Evolutionary conservation across 2,797 vertebrate genomes (phyloP).

Genomic region (Eulemur albifrons): DNA sequence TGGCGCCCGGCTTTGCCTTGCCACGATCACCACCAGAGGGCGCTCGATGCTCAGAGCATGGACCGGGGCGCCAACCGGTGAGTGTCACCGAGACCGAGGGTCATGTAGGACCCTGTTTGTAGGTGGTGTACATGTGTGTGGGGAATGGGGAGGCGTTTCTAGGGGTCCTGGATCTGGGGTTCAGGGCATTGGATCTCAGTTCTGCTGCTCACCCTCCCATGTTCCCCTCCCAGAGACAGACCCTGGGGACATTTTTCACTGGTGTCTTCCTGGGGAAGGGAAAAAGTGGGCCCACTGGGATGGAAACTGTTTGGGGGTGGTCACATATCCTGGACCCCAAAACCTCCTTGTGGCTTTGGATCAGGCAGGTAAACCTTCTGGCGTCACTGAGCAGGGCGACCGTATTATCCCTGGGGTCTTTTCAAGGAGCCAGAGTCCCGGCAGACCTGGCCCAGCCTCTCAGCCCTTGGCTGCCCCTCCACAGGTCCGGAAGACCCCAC

Average conservation of each 20-base stretch:
- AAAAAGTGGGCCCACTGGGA: not conserved
- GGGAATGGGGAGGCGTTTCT: not conserved
- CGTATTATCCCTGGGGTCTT: not conserved
- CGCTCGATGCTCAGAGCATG: not conserved
- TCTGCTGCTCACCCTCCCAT: not conserved
- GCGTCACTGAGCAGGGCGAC: not conserved
- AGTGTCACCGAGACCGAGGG: not conserved
- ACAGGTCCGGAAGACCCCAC: not conserved
- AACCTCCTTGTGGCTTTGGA: not conserved
- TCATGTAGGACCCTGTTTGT: not conserved
- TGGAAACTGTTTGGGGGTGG: not conserved
- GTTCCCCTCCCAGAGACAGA: not conserved
- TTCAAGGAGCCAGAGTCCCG: not conserved
- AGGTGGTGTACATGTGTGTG: not conserved
- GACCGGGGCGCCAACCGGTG: not conserved
- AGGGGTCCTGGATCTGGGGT: not conserved
- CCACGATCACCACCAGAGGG: conserved; percentile 55
- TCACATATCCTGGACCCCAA: not conserved
- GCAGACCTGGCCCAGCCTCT: not conserved
- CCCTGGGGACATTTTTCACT: not conserved
- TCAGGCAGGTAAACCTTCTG: not conserved
- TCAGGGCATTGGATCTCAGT: not conserved
- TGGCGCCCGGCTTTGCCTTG: not conserved
- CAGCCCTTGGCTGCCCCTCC: not conserved
- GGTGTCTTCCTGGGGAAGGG: not conserved